phyloP scores from a whole-genome alignment of 2,113 vertebrate genomes.

The Notothenia coriiceps region DNA sequence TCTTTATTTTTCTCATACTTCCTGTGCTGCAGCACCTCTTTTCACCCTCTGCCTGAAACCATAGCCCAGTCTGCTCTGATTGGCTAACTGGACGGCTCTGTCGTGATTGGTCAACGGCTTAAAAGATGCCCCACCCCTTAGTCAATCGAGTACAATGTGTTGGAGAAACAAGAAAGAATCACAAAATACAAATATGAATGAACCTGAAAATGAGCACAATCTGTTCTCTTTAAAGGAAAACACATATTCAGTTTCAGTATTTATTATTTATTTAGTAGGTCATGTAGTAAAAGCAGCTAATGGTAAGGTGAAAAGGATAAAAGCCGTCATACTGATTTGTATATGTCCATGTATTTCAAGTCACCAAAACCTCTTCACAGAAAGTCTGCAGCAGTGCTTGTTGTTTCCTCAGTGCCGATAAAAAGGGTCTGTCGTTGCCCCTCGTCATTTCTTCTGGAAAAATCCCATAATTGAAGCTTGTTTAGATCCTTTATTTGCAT shows the following conservation, averaged over 20 bases:
- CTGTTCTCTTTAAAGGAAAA: neutral
- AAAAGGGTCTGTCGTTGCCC: neutral
- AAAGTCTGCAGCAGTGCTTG: neutral
- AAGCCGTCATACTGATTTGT: neutral
- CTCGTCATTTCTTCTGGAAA: conserved; percentile 91
- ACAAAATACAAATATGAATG: too few species aligned
- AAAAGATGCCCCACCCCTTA: too few species aligned
- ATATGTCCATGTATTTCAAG: neutral
- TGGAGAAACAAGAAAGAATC: too few species aligned
- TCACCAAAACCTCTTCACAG: neutral
- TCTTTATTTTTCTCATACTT: too few species aligned
- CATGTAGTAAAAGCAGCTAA: neutral
- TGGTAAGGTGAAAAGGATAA: neutral
- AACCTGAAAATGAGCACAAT: too few species aligned
- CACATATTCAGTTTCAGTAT: neutral
- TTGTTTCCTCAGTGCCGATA: neutral
- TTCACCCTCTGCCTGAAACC: too few species aligned
- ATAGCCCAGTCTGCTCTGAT: too few species aligned
- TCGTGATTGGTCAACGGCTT: too few species aligned
- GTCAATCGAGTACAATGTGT: too few species aligned
- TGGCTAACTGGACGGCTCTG: too few species aligned
- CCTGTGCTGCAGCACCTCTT: too few species aligned
- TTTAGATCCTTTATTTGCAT: conserved; percentile 85
- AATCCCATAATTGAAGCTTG: conserved; percentile 95
- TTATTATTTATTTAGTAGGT: conserved; percentile 43